phyloP scores from a whole-genome alignment of 2,888 invertebrate species.

The Glaucopsyche alexis region DNA sequence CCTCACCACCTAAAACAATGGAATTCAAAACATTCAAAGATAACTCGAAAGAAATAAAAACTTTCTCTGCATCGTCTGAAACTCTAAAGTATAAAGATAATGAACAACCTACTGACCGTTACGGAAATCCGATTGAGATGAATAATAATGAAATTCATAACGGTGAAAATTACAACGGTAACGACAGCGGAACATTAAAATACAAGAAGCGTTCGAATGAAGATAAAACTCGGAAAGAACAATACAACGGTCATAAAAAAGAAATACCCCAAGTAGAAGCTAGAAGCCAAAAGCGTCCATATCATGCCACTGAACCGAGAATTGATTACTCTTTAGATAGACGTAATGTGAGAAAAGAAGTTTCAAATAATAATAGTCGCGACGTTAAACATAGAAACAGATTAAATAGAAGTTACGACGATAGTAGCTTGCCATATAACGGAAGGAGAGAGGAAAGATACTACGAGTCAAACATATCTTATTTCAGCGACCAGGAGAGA shows the following conservation, averaged over 20 bases:
- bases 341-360: constrained; percentile 64
- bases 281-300: constrained; percentile 59
- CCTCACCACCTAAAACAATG: constrained; percentile 69
- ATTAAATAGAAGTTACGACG: constrained; percentile 69
- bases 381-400: constrained; percentile 56
- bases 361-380: constrained; percentile 58
- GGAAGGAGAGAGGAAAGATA: constrained; percentile 69
- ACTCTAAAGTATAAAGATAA: constrained; percentile 74
- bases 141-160: constrained; percentile 62
- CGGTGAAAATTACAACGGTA: constrained; percentile 64
- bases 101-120: constrained; percentile 65
- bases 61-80: constrained; percentile 75
- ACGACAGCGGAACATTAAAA: constrained; percentile 72
- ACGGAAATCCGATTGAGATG: constrained; percentile 68
- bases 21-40: constrained; percentile 78
- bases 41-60: constrained; percentile 72
- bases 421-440: constrained; percentile 67
- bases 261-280: constrained; percentile 68
- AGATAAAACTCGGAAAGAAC: constrained; percentile 61
- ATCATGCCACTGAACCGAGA: constrained; percentile 63
- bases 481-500: constrained; percentile 70
- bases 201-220: constrained; percentile 71
- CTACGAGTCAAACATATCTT: constrained; percentile 72
- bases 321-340: constrained; percentile 73
- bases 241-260: constrained; percentile 58